Conservation (phyloP, 2,888 invertebrate species). For the Mystacides longicornis region DNA sequence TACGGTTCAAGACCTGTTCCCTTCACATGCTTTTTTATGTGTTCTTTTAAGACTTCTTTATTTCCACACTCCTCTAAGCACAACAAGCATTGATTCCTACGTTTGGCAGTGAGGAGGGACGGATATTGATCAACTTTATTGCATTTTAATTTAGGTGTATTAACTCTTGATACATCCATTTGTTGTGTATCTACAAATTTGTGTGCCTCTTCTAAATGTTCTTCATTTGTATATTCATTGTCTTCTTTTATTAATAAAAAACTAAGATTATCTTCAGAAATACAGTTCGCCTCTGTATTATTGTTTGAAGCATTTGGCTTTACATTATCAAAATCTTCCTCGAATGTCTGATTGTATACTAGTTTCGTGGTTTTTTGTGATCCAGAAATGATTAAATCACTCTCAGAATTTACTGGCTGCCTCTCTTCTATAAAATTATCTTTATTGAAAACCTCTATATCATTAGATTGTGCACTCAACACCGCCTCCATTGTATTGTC, state of each 20-base stretch:
- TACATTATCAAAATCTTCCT: too few relatives aligned
- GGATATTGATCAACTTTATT: conserved; percentile 19
- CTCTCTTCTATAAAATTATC: too few relatives aligned
- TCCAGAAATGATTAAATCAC: too few relatives aligned
- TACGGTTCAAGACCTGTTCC: conserved; percentile 24
- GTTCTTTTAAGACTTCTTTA: conserved; percentile 12
- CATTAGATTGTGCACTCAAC: not conserved
- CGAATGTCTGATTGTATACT: not conserved
- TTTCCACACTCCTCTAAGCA: conserved; percentile 22
- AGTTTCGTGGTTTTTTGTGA: too few relatives aligned
- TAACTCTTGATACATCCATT: conserved; percentile 6
- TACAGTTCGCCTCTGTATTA: not conserved
- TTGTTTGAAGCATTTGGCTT: not conserved
- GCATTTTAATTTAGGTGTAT: not conserved
- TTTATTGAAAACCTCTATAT: too few relatives aligned
- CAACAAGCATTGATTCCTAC: conserved; percentile 22
- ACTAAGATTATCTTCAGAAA: not conserved
- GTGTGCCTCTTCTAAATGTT: not conserved
- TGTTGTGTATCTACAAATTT: not conserved
- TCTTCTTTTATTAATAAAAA: not conserved
- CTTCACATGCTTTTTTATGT: conserved; percentile 20
- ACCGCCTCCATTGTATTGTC: conserved; percentile 15
- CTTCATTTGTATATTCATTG: not conserved
- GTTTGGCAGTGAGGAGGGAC: conserved; percentile 16
- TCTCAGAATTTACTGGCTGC: too few relatives aligned